These are phyloP conservation scores for Acrocephalus scirpaceus DNA, from an alignment of 2,797 vertebrate species.

Conservation along the genomic window DNA sequence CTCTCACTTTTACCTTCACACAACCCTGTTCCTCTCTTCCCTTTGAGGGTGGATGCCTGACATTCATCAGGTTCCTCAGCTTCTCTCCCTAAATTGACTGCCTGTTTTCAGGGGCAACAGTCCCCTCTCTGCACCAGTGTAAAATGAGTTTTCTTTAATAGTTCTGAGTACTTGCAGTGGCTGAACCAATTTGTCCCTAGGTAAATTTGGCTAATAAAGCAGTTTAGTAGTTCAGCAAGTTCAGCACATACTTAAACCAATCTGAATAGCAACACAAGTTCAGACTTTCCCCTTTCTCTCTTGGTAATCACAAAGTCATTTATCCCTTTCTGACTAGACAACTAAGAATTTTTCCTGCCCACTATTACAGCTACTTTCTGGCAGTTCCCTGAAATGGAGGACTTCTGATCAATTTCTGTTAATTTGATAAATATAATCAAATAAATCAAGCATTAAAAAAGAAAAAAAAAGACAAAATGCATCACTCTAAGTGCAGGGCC, in stretches of 20 bases:
- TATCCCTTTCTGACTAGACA: not conserved
- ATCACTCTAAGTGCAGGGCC: not conserved
- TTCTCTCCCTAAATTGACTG: not conserved
- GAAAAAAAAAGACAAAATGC: not conserved
- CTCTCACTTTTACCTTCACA: not conserved
- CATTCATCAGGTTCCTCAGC: not conserved
- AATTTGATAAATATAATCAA: constrained; percentile 43
- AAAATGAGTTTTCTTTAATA: not conserved
- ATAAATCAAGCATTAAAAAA: constrained; percentile 27
- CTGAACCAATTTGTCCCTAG: not conserved
- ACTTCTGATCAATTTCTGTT: constrained; percentile 23
- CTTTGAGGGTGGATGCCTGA: not conserved
- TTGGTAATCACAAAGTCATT: not conserved
- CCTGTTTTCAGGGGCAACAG: not conserved
- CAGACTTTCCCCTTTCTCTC: not conserved
- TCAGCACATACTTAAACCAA: not conserved
- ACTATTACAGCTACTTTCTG: not conserved
- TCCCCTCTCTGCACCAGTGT: not conserved
- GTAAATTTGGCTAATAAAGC: not conserved
- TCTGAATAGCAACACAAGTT: not conserved
- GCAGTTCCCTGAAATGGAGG: not conserved
- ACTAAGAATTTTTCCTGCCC: not conserved
- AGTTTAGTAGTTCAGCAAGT: not conserved
- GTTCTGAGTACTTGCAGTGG: not conserved
- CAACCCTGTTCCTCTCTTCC: not conserved